Conservation (phyloP, 2,888 invertebrate species). For the Leucoptera coffeella region DNA sequence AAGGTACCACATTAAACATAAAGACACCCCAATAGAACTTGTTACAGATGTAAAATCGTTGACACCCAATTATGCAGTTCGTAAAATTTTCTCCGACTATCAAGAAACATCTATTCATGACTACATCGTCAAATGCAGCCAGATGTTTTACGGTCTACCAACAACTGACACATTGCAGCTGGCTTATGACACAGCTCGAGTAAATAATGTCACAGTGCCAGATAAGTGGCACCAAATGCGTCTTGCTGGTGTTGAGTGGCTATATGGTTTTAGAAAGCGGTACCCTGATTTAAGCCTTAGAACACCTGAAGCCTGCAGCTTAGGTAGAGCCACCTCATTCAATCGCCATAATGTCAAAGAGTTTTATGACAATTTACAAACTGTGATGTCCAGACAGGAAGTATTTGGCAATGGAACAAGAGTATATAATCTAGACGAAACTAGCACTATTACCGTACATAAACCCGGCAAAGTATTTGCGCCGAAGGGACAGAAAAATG, state of each 20-base stretch:
- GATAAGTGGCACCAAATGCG: not conserved
- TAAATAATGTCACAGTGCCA: conserved; percentile 3
- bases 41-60: no score
- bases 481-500: conserved; percentile 2
- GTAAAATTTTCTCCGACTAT: conserved; percentile 3
- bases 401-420: conserved; percentile 4
- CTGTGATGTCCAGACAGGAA: no score
- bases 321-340: not conserved
- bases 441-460: conserved; percentile 8
- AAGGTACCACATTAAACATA: not conserved
- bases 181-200: conserved; percentile 4
- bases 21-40: no score
- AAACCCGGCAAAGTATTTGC: conserved; percentile 8
- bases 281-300: not conserved
- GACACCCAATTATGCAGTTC: not conserved
- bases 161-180: conserved; percentile 3
- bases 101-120: conserved; percentile 4
- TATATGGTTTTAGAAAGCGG: not conserved
- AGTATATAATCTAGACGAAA: conserved; percentile 7
- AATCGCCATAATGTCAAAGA: not conserved
- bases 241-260: not conserved
- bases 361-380: not conserved
- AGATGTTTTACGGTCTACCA: conserved; percentile 5
- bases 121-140: conserved; percentile 4
- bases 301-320: not conserved